These are phyloP conservation scores for Eidolon helvum DNA, from an alignment of 2,113 vertebrate genomes.

Conservation along the genomic window DNA sequence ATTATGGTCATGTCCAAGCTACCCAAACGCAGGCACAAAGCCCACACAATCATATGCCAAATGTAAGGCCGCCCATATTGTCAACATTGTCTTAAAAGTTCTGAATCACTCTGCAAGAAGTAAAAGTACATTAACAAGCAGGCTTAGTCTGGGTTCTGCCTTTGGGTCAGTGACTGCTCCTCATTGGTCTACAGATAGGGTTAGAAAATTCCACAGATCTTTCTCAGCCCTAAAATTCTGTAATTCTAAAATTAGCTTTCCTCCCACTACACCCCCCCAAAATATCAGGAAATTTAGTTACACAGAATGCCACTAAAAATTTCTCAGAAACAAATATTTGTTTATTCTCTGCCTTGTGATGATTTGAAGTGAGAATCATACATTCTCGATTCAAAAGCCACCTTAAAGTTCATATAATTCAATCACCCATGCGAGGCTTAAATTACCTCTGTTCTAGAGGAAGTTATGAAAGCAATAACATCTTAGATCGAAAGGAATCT, in stretches of 20 bases:
- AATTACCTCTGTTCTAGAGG: background rate
- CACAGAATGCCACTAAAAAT: background rate
- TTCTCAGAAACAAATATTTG: background rate
- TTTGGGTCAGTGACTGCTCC: background rate
- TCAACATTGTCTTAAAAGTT: background rate
- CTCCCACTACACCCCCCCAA: background rate
- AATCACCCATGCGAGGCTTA: background rate
- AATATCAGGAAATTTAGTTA: background rate
- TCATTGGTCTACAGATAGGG: background rate
- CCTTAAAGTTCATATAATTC: background rate
- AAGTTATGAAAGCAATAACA: background rate
- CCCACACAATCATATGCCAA: slow-evolving; percentile 29
- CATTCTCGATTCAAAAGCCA: background rate
- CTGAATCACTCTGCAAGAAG: background rate
- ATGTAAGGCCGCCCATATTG: background rate
- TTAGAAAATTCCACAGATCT: background rate
- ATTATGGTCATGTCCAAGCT: slow-evolving; percentile 55
- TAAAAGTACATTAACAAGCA: background rate
- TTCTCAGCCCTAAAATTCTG: background rate
- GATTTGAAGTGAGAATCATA: background rate
- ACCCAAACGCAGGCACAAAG: background rate
- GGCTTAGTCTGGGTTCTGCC: background rate
- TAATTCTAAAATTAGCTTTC: background rate
- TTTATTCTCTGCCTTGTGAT: background rate
- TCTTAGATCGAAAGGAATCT: background rate